Evolutionary conservation across 2,113 vertebrate genomes (phyloP).

Genomic region (Hippocampus guttulatus): DNA sequence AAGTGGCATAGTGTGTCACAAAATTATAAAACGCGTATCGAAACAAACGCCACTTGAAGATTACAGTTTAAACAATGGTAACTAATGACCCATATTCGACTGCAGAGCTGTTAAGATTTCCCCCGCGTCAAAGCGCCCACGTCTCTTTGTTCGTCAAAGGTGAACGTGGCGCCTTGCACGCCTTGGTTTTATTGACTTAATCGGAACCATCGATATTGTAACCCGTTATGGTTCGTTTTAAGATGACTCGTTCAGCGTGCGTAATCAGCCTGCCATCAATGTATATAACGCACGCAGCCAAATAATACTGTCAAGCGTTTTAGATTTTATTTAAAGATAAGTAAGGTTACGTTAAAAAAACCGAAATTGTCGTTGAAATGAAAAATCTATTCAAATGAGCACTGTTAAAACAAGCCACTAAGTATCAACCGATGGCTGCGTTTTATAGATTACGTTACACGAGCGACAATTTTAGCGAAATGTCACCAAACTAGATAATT

Average conservation of each 20-base stretch:
- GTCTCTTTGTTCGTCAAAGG: not conserved
- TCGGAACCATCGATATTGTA: not conserved
- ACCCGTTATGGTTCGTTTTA: not conserved
- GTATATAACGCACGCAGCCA: too few relatives aligned
- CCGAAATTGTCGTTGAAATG: too few relatives aligned
- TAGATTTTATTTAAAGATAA: too few relatives aligned
- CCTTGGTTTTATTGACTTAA: too few relatives aligned
- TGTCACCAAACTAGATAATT: not conserved
- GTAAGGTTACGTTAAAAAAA: too few relatives aligned
- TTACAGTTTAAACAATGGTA: not conserved
- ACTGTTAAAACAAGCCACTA: not conserved
- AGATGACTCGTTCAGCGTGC: not conserved
- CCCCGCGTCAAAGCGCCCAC: not conserved
- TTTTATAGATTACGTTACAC: not conserved
- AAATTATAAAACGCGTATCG: not conserved
- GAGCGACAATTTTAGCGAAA: not conserved
- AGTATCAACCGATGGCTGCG: too few relatives aligned
- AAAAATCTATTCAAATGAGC: too few relatives aligned
- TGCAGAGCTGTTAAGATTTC: not conserved
- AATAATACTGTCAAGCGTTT: too few relatives aligned
- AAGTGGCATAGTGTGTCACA: not conserved
- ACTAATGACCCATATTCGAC: not conserved
- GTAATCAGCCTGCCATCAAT: not conserved
- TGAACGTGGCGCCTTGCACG: not conserved
- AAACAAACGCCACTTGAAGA: not conserved